Percentiles rank a stretch among this genome's conserved stretches.
Evolutionary conservation across 2,797 vertebrate species (phyloP).

Genomic region (Sebastes vulpes): DNA sequence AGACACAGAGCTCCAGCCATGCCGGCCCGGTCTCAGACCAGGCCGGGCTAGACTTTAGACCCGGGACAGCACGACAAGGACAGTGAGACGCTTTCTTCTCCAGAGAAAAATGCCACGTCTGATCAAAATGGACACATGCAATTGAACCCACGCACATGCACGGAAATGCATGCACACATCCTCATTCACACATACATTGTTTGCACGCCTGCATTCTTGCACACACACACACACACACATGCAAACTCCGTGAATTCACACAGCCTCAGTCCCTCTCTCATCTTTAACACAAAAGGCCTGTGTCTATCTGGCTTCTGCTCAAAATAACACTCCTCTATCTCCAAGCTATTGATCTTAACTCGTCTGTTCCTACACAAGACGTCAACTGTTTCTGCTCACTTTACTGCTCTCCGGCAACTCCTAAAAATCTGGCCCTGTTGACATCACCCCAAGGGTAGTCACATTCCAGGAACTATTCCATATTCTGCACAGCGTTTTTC

Average conservation of each 20-base stretch:
- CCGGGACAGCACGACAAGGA: constrained; percentile 52
- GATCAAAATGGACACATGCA: constrained; percentile 40
- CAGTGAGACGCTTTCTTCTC: constrained; percentile 73
- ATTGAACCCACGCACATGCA: constrained; percentile 29
- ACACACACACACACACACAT: constrained; percentile 13
- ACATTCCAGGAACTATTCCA: constrained; percentile 56
- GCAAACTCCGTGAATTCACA: constrained; percentile 28
- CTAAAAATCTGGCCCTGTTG: constrained; percentile 47
- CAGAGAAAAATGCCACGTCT: constrained; percentile 49
- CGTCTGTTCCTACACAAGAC: constrained; percentile 54
- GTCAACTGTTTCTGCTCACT: constrained; percentile 60
- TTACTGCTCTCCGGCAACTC: constrained; percentile 38
- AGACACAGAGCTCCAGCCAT: constrained; percentile 60
- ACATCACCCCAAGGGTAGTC: constrained; percentile 30
- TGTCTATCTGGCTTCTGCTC: constrained; percentile 55
- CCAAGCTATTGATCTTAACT: constrained; percentile 62
- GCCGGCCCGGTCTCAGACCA: constrained; percentile 38
- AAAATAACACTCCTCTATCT: constrained; percentile 66
- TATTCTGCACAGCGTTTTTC: constrained; percentile 45
- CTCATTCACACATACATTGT: constrained; percentile 4
- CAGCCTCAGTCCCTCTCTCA: constrained; percentile 34
- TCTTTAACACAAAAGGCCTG: constrained; percentile 64
- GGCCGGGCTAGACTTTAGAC: constrained; percentile 43
- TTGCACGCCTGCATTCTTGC: constrained; percentile 18
- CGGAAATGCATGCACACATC: constrained; percentile 20